Base-by-base conservation (phyloP, 2,797 vertebrate genomes). In the Chaetophractus vellerosus region DNA sequence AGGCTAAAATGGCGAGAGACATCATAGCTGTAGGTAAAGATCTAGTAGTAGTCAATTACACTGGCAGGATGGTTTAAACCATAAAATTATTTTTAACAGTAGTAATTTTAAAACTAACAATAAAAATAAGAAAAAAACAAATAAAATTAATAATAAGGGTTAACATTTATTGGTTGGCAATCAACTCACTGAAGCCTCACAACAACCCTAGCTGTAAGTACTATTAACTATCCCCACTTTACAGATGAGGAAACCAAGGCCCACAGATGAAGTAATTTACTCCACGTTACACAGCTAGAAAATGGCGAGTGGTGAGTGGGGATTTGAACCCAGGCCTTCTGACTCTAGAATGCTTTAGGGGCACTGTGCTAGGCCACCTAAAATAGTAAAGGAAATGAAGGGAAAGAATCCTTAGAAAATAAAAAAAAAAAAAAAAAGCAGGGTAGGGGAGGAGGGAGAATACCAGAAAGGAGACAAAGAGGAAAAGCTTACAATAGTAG, bases 31-130 rank as follows among this genome's bases (percentile, higher is more conserved):
- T 0, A 72, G 48, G 31, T 19, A 38, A 88, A 84, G 80, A 69
- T 57, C 10, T 45, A 45, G 8, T 64, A 19, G 33, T 55, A 15
- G 19, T 82, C 50, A 87, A 8, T 64, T 57, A 88, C 31, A 45
- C 23, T 50, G 45, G 57, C 11, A 18, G 26, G 80, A 93, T 61
- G 2, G 31, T 31, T 85, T 83, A 93, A 75, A 10, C 19, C 21
- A 91, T 38, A 38, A 38, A 38, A 38, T 38, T 38, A 38, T 38
- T 38, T 38, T 61, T 55, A 18, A 1, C n/a, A 63, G 7, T 57
- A 85, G 23, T 80, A 91, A 89, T 87, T 88, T 9, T 83, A 82
- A 84, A 88, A 83, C 41, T 69, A 93, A 48, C 9, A 45, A 45
- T 5, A 45, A 45, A 45, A 45, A 38, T 38, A 4, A 4, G 3